These are phyloP conservation scores for Sylvia atricapilla DNA, from an alignment of 2,113 vertebrate genomes.

Conservation along the genomic window DNA sequence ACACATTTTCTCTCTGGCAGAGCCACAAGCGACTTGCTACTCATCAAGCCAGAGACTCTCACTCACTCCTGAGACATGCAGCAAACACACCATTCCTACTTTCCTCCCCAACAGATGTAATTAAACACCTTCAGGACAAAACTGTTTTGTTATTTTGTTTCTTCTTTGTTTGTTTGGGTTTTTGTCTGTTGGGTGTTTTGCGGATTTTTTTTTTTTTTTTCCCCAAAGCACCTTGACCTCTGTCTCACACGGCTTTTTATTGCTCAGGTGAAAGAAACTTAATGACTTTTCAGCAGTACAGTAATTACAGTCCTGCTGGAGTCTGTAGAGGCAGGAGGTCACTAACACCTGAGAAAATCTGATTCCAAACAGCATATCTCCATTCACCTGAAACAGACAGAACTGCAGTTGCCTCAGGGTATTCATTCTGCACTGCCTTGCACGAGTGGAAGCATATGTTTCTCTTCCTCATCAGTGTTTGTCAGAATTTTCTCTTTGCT, in stretches of 20 bases:
- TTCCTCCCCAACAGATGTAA: neutral
- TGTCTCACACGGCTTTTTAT: neutral
- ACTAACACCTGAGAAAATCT: constrained; percentile 16
- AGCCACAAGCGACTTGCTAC: neutral
- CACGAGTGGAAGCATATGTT: neutral
- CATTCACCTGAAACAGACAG: constrained; percentile 9
- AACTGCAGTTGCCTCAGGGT: neutral
- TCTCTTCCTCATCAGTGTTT: neutral
- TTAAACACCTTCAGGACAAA: neutral
- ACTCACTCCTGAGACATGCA: neutral
- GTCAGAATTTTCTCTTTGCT: neutral
- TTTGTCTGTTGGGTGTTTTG: neutral
- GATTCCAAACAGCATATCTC: neutral
- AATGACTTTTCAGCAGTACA: constrained; percentile 5
- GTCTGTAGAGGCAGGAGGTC: neutral
- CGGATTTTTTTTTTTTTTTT: neutral
- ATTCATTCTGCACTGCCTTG: neutral
- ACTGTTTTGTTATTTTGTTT: neutral
- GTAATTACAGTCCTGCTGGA: constrained; percentile 3
- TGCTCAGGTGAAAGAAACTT: neutral
- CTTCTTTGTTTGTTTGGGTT: neutral
- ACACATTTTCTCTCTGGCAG: neutral
- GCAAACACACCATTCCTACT: neutral
- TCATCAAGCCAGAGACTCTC: neutral
- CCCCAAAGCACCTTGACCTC: neutral